Base-by-base conservation (phyloP, 2,888 invertebrate species). In the Embidobia sp. region DNA sequence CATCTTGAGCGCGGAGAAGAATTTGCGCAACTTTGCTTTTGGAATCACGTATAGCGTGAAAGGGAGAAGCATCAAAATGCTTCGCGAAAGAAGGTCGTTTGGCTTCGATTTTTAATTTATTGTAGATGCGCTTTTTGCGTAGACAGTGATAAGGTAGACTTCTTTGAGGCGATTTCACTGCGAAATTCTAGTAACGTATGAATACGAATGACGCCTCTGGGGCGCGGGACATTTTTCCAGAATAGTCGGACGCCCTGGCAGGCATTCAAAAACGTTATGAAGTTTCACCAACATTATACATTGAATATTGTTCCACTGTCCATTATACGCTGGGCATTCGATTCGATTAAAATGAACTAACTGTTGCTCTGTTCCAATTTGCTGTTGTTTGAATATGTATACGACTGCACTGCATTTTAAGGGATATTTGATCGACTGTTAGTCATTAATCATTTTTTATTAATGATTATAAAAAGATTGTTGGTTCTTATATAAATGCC, bases 41-140 rank as follows among this genome's bases (percentile, higher is more conserved):
- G 29, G 5, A 4, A n/a, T n/a, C n/a, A n/a, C n/a, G n/a, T n/a
- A n/a, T n/a, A n/a, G n/a, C n/a, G n/a, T n/a, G n/a, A n/a, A n/a
- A n/a, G n/a, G n/a, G n/a, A n/a, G n/a, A n/a, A n/a, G n/a, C n/a
- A 37, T 31, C 26, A 22, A 64, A 51, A 42, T 42, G 42, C 15
- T 10, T 53, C 26, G 19, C 18, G 15, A 22, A 44, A 44, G n/a
- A 1, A 16, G 29, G 37, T 1, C 27, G 22, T 19, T 37, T 27
- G 10, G 15, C 10, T 53, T 55, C 27, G 63, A 63, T 31, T 40
- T 42, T 40, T 37, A 63, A 63, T 63, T 48, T 63, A 49, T 63
- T n/a, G 27, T 13, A 3, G 44, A 33, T 35, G 35, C 35, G 8
- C 26, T 10, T 15, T 37, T 63, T 27, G 18, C n/a, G 5, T 5